phyloP scores from a whole-genome alignment of 2,113 vertebrate genomes.

The Asarcornis scutulata region DNA sequence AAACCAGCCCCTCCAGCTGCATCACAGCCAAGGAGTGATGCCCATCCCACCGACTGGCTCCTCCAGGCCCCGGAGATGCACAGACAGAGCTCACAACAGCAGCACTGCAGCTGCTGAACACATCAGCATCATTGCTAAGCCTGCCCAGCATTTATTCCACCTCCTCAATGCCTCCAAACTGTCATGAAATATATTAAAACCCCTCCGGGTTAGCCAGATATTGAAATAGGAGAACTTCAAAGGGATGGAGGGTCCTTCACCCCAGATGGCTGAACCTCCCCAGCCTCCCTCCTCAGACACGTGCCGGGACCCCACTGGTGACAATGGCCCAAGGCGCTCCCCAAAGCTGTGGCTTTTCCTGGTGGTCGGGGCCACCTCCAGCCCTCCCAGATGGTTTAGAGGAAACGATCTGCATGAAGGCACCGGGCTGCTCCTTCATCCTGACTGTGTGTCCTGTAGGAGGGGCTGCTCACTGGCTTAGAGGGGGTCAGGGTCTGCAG shows the following conservation, averaged over 20 bases:
- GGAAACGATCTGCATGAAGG: not conserved
- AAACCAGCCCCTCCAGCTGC: not conserved
- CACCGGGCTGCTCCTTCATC: not conserved
- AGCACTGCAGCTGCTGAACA: rapidly evolving
- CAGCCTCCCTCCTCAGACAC: not conserved
- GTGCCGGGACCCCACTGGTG: rapidly evolving
- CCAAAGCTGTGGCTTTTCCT: rapidly evolving
- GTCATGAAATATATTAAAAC: not conserved
- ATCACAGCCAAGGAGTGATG: not conserved
- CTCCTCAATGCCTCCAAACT: not conserved
- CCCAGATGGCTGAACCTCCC: rapidly evolving
- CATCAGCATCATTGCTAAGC: not conserved
- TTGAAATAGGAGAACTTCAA: not conserved
- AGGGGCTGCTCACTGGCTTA: rapidly evolving
- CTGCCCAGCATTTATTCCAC: not conserved
- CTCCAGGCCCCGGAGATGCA: not conserved
- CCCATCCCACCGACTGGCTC: not conserved
- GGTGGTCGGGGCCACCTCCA: not conserved
- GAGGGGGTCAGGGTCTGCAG: not conserved
- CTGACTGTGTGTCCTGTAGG: not conserved
- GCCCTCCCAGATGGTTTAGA: not conserved
- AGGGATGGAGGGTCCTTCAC: not conserved
- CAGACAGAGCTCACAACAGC: not conserved
- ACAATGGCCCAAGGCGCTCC: not conserved
- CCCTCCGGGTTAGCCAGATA: not conserved